Base-by-base conservation (phyloP, 2,888 invertebrate genomes). In the Pristionchus maxplancki region DNA sequence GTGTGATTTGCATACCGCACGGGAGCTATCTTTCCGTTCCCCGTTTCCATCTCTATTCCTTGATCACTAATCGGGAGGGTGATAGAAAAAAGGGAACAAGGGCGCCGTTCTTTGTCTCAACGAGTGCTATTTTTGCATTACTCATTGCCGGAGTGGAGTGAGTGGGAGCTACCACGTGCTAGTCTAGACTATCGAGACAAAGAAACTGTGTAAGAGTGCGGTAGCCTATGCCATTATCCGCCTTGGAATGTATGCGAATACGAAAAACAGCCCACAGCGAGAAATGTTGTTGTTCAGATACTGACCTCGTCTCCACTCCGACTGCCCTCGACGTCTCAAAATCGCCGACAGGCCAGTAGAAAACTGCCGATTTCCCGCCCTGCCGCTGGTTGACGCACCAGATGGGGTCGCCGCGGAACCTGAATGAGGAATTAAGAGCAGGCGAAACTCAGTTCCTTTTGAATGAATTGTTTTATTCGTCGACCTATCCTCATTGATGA, bases 331-430 rank as follows among this genome's bases (percentile, higher is more conserved):
- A 62, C 5, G 62, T 85, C 28, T 58, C 85, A 28, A 85, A 85
- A 20, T 85, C 85, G 11, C 85, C 85, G 1, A 85, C 50, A 0
- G 87, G 87, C 87, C 87, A 87, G 87, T 87, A 87, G 74, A 87
- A 67, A 1, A 87, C 71, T 0, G 87, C 67, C 3, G 87, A 87
- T n/a, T 71, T 8, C 6, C 87, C 87, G 48, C 87, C 87, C 53
- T 87, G 50, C 37, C 74, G 34, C 87, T 74, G 71, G 50, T 74
- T 74, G 34, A 74, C 48, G 20, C 34, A 37, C 87, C 87, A 87
- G 48, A 87, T 87, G 13, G 87, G 87, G 17, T 71, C 44, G 20
- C 87, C 87, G 20, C 24, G 24, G 74, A 67, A 87, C 87, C 87
- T 74, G 50, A 74, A n/a, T 34, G 8, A 34, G 13, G 0, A 20